phyloP scores from a whole-genome alignment of 2,797 vertebrate genomes.

The Halcyon badia region DNA sequence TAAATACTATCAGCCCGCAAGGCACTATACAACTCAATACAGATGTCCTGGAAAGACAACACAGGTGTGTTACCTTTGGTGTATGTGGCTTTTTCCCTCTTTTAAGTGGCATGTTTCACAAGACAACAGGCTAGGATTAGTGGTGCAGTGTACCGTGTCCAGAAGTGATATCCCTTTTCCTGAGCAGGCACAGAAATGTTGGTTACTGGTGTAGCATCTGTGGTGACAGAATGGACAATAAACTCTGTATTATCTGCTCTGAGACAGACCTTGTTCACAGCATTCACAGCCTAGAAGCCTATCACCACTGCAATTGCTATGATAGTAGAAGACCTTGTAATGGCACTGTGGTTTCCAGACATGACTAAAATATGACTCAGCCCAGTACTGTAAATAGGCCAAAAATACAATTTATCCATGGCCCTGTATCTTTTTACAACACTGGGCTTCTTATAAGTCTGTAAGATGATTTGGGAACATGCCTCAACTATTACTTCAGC shows the following conservation, averaged over 20 bases:
- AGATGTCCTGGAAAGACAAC: background rate
- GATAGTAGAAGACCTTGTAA: background rate
- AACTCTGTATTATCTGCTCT: background rate
- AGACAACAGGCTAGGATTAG: background rate
- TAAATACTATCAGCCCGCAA: background rate
- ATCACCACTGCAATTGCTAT: background rate
- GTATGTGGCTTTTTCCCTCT: background rate
- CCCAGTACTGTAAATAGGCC: background rate
- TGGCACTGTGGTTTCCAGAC: constrained; percentile 43
- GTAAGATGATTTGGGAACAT: background rate
- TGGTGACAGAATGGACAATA: background rate
- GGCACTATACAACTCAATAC: background rate
- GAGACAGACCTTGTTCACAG: background rate
- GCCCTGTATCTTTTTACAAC: background rate
- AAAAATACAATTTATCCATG: background rate
- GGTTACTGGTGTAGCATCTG: background rate
- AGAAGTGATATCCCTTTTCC: background rate
- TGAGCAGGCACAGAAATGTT: background rate
- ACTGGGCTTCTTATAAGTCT: background rate
- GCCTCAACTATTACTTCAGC: background rate
- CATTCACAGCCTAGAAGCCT: background rate
- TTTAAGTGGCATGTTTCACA: background rate
- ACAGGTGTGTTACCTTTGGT: background rate
- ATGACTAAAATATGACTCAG: constrained; percentile 54
- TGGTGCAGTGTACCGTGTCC: background rate